phyloP scores from a whole-genome alignment of 1,140 invertebrate genomes.

The Drosophila subpulchrella region DNA sequence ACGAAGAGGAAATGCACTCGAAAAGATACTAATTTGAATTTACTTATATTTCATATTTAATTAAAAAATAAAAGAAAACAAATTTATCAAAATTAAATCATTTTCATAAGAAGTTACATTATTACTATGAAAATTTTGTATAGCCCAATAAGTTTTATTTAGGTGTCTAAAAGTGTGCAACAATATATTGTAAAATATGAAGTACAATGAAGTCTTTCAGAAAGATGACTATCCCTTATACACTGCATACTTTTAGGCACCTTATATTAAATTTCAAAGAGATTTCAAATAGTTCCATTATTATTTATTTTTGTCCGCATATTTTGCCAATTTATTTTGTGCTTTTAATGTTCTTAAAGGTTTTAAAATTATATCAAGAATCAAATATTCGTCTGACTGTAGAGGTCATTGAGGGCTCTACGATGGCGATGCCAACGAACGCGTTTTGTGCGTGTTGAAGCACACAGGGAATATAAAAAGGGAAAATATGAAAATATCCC shows the following conservation, averaged over 20 bases:
- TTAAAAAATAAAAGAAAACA: neutral
- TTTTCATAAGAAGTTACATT: too few relatives aligned
- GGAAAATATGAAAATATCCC: constrained; percentile 54
- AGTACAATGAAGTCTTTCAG: too few relatives aligned
- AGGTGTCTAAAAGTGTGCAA: too few relatives aligned
- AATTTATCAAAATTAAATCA: neutral
- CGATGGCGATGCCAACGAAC: constrained; percentile 61
- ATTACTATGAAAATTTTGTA: too few relatives aligned
- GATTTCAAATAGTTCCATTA: too few relatives aligned
- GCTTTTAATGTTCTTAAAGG: too few relatives aligned
- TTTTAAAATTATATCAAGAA: too few relatives aligned
- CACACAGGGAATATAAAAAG: constrained; percentile 50
- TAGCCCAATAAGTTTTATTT: too few relatives aligned
- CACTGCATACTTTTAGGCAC: neutral
- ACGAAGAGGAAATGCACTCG: neutral
- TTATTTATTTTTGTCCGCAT: too few relatives aligned
- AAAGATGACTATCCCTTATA: neutral
- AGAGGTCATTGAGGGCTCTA: constrained; percentile 24
- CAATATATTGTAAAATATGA: too few relatives aligned
- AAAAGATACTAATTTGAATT: neutral
- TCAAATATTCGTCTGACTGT: constrained; percentile 5
- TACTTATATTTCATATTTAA: neutral
- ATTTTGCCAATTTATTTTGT: too few relatives aligned
- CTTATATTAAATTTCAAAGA: too few relatives aligned
- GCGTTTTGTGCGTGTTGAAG: constrained; percentile 76